A percentile compares a stretch with the other conserved stretches of the same genome.
Evolutionary conservation across 2,888 invertebrate genomes (phyloP).

Genomic region (Xylota sylvarum): DNA sequence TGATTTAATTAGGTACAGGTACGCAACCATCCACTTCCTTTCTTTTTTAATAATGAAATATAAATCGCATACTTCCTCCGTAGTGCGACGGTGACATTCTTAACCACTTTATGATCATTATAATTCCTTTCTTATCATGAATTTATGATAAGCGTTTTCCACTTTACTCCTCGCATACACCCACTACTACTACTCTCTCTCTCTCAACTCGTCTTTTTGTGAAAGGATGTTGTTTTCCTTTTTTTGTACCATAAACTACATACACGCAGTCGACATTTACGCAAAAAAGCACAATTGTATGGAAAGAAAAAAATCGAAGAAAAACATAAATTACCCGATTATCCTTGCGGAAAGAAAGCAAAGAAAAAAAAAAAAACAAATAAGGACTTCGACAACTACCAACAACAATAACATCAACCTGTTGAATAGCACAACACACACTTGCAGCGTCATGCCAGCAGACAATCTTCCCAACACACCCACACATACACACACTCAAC

Average conservation of each 20-base stretch:
- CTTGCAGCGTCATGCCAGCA: constrained; percentile 51
- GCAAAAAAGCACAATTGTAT: constrained; percentile 14
- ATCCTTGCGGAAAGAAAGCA: constrained; percentile 69
- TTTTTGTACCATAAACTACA: constrained; percentile 23
- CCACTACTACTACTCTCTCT: no score
- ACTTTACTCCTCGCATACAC: constrained; percentile 10
- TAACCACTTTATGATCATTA: constrained; percentile 56
- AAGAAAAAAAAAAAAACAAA: constrained; percentile 48
- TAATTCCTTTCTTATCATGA: constrained; percentile 47
- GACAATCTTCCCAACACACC: constrained; percentile 60
- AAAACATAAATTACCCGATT: constrained; percentile 76
- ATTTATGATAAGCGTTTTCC: constrained; percentile 63
- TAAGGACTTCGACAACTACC: constrained; percentile 67
- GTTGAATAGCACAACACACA: constrained; percentile 67
- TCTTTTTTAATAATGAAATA: constrained; percentile 45
- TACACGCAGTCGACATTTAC: constrained; percentile 37
- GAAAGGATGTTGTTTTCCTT: background rate
- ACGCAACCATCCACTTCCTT: background rate
- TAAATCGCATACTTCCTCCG: constrained; percentile 11
- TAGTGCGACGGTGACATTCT: constrained; percentile 14
- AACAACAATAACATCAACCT: constrained; percentile 67
- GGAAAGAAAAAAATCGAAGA: constrained; percentile 41
- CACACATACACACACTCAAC: constrained; percentile 17
- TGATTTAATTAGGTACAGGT: no score
- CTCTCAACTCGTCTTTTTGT: background rate